These are phyloP conservation scores for Pantelozetes paolii DNA, from an alignment of 2,888 invertebrate genomes.

Conservation along the genomic window DNA sequence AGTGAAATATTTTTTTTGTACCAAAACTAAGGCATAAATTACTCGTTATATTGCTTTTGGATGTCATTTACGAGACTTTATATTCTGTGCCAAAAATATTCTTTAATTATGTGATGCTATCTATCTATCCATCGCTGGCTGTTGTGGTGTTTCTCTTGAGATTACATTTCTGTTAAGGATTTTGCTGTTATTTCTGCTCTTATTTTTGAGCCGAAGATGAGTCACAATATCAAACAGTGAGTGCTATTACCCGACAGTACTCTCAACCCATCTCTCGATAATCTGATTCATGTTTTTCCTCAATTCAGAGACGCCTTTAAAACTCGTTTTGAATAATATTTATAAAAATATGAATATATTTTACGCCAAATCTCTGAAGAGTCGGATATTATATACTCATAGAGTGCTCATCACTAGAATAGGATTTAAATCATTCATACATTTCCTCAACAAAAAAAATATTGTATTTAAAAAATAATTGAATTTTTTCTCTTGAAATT, in stretches of 20 bases:
- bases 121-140: not conserved
- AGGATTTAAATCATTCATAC: not conserved
- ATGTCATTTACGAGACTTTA: conserved; percentile 6
- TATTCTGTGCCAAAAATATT: not conserved
- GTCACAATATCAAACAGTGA: not conserved
- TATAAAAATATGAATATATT: not conserved
- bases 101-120: not conserved
- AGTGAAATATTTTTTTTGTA: not conserved
- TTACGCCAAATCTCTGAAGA: not conserved
- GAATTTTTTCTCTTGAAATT: not conserved
- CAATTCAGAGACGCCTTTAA: conserved; percentile 2
- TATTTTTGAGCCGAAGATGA: not conserved
- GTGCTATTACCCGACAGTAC: not conserved
- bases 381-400: not conserved
- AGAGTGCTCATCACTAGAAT: not conserved
- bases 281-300: not conserved
- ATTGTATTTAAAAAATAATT: not conserved
- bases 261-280: not conserved
- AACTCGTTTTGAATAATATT: conserved; percentile 7
- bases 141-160: conserved; percentile 4
- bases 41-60: not conserved
- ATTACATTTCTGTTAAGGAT: not conserved
- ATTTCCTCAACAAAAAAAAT: not conserved
- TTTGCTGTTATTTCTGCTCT: conserved; percentile 4
- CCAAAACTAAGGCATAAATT: not conserved